Conservation (phyloP, 2,888 invertebrate species). For the Stenoptilia bipunctidactyla region DNA sequence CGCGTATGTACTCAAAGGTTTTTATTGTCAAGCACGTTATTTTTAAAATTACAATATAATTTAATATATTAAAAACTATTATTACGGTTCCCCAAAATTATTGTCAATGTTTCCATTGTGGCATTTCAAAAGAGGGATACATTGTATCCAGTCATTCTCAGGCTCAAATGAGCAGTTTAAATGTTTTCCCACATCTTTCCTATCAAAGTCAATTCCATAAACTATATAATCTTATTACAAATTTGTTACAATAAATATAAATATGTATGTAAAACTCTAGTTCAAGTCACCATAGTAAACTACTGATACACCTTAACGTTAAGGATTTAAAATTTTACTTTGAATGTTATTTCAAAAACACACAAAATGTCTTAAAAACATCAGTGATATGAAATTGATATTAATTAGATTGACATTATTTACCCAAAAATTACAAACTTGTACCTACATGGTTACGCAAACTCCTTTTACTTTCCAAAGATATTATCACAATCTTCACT, state of each 20-base stretch:
- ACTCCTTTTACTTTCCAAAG: constrained; percentile 23
- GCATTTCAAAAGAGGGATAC: constrained; percentile 7
- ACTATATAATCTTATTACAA: background rate
- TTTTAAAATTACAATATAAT: constrained; percentile 15
- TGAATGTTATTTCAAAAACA: constrained; percentile 20
- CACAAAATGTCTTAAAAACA: constrained; percentile 33
- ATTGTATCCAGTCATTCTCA: background rate
- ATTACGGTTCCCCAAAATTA: constrained; percentile 21
- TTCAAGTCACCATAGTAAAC: background rate
- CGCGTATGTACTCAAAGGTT: constrained; percentile 11
- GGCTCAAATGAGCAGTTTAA: background rate
- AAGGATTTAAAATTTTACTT: too few species aligned
- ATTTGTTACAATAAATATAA: background rate
- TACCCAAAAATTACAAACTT: constrained; percentile 21
- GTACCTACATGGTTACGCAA: too few species aligned
- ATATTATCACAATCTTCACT: constrained; percentile 34
- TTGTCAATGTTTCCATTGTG: constrained; percentile 32
- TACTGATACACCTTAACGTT: background rate
- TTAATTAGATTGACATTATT: constrained; percentile 59
- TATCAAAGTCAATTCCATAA: constrained; percentile 12
- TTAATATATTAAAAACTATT: constrained; percentile 15
- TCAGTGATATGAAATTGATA: constrained; percentile 64
- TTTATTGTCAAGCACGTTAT: constrained; percentile 36
- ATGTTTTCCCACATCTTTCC: background rate
- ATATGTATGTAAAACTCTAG: background rate